Evolutionary conservation across 2,797 vertebrate genomes (phyloP), one percentile per base, ranked within the genome.

Genomic region (Leptatherina wallacei): DNA sequence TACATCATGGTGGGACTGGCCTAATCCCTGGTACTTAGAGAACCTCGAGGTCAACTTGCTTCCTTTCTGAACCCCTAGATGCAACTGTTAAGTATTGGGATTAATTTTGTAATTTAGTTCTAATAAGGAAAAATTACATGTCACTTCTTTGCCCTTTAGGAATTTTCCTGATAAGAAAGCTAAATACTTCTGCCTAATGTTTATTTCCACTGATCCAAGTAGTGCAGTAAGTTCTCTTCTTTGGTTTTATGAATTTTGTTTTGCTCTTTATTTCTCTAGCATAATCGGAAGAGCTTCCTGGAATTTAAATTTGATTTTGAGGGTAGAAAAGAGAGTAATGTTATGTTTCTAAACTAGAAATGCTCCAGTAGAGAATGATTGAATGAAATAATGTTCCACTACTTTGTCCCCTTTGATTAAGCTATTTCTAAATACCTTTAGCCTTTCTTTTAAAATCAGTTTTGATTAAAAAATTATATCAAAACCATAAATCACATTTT

Each of bases 1-100:
- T 12, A 22, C 33, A 71, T 71, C 51, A 47, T 61, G 62, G 68
- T 73, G 61, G 79, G 69, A 51, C 7, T 42, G 71, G 71, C 73
- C 73, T n/a, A 65, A 66, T 59, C 56, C 63, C 71, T 55, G 61
- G 58, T 4, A 44, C 36, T 66, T 4, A 16, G 56, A n/a, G 30
- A 63, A 47, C 61, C 35, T 36, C 6, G 32, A 32, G 32, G 14
- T 18, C 6, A 20, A 51, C n/a, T 24, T 51, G 10, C 1, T 9
- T 51, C 22, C 9, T n/a, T 22, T 24, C 22, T 24, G 11, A 22
- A 51, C n/a, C 2, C 24, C 10, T 9, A 10, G n/a, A 20, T 51
- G n/a, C 10, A 24, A 49, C 47, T 49, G 47, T 49, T n/a, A 49
- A 49, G n/a, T 8, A 16, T 14, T n/a, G 6, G 47, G 44, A 49